phyloP scores from a whole-genome alignment of 2,797 vertebrate species.

The Mormyrus proboscirostris region DNA sequence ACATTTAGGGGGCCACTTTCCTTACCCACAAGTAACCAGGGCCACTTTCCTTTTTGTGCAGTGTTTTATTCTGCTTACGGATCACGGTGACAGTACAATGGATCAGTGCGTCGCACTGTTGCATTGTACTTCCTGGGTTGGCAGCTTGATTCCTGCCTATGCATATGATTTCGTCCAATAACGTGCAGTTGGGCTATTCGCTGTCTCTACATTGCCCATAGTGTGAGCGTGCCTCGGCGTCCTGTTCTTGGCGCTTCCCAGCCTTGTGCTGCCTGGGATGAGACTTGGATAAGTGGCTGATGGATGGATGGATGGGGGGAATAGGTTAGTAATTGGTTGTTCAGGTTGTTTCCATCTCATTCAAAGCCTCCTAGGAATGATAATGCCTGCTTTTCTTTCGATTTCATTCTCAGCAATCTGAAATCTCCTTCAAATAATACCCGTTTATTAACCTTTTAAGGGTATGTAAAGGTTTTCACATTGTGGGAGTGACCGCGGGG shows the following conservation, averaged over 20 bases:
- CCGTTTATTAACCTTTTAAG: neutral
- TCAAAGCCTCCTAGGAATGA: neutral
- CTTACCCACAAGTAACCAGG: neutral
- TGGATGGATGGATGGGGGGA: neutral
- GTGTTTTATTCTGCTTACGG: neutral
- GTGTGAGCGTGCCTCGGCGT: neutral
- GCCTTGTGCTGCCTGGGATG: neutral
- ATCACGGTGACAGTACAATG: neutral
- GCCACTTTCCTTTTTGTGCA: neutral
- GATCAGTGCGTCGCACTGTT: neutral
- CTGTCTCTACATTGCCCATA: neutral
- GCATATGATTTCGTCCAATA: neutral
- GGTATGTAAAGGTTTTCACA: neutral
- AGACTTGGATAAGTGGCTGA: neutral
- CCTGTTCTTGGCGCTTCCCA: neutral
- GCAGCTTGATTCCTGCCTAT: neutral
- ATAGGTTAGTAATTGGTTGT: neutral
- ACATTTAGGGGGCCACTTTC: neutral
- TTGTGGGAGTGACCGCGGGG: neutral
- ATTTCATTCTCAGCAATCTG: neutral
- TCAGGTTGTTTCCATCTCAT: neutral
- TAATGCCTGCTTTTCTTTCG: neutral
- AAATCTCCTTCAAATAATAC: neutral
- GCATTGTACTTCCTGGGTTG: neutral
- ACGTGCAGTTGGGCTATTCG: neutral